Evolutionary conservation across 2,113 vertebrate species (phyloP).

Genomic region (Phyllostomus hastatus): DNA sequence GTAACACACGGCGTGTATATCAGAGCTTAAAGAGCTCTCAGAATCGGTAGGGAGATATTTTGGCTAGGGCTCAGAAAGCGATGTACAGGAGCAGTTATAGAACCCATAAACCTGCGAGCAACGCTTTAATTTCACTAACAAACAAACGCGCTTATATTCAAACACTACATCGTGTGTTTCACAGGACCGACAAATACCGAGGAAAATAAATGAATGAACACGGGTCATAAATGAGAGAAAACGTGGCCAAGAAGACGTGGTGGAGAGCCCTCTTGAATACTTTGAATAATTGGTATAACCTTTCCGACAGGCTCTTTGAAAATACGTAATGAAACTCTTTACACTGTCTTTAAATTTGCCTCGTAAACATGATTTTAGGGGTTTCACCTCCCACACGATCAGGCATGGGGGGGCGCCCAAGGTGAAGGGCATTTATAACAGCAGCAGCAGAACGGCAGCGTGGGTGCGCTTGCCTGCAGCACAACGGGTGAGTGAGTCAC

Average conservation of each 20-base stretch:
- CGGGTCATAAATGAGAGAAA: not conserved
- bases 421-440: rapidly evolving
- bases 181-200: not conserved
- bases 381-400: not conserved
- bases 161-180: rapidly evolving
- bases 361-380: not conserved
- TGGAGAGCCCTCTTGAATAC: rapidly evolving
- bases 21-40: not conserved
- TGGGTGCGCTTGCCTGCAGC: not conserved
- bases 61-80: not conserved
- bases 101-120: not conserved
- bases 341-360: not conserved
- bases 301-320: not conserved
- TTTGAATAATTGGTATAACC: no score
- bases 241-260: rapidly evolving
- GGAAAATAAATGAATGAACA: no score
- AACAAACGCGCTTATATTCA: not conserved
- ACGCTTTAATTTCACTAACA: not conserved
- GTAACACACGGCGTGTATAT: rapidly evolving
- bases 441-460: rapidly evolving
- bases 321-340: not conserved
- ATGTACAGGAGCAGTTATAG: not conserved
- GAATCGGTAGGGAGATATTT: not conserved
- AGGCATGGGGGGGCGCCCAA: not conserved
- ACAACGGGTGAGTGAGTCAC: no score